phyloP scores from a whole-genome alignment of 2,888 invertebrate species.

The Heliconius sara region DNA sequence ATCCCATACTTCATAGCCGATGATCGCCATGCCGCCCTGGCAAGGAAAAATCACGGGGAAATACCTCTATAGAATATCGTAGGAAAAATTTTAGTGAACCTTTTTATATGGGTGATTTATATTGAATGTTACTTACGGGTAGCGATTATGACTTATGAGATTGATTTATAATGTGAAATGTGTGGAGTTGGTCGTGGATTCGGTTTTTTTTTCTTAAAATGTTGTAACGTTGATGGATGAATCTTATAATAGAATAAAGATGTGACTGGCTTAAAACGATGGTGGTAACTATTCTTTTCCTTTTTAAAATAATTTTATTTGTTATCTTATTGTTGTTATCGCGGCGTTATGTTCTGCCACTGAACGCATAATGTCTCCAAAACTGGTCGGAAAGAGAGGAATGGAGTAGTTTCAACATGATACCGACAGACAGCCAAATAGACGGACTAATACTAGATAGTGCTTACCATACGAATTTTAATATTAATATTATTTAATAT shows the following conservation, averaged over 20 bases:
- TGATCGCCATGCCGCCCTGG: conserved; percentile 48
- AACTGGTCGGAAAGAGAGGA: neutral
- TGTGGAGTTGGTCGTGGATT: neutral
- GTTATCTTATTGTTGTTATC: neutral
- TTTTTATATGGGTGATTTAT: conserved; percentile 41
- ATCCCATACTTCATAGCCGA: conserved; percentile 37
- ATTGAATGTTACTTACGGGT: conserved; percentile 40
- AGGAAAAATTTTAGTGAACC: conserved; percentile 37
- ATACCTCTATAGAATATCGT: conserved; percentile 46
- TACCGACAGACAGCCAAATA: too few relatives aligned
- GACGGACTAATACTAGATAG: too few relatives aligned
- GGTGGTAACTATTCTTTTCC: neutral
- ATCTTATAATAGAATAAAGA: too few relatives aligned
- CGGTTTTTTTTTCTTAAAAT: neutral
- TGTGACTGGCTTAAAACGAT: neutral
- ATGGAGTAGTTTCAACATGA: too few relatives aligned
- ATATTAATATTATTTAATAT: too few relatives aligned
- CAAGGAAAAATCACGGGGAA: conserved; percentile 49
- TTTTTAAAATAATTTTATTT: too few relatives aligned
- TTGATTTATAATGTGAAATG: neutral
- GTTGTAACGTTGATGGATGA: neutral
- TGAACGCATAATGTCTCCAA: neutral
- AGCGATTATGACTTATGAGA: conserved; percentile 19
- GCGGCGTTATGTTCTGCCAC: neutral
- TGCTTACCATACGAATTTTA: too few relatives aligned